phyloP scores from a whole-genome alignment of 2,113 vertebrate species.

The Hippocampus zosterae region DNA sequence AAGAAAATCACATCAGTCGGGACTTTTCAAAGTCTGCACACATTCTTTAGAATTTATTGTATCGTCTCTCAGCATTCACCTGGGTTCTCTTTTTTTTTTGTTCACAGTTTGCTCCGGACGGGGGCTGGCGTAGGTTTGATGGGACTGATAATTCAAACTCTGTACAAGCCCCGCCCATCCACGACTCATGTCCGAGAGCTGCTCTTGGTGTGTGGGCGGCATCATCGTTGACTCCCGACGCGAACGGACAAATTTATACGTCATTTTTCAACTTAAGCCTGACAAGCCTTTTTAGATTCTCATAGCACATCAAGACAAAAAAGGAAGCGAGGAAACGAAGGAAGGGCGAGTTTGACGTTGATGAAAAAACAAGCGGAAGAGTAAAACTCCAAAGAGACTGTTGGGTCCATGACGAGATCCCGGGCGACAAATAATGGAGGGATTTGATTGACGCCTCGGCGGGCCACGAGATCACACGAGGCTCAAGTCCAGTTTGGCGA shows the following conservation, averaged over 20 bases:
- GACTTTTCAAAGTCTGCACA: neutral
- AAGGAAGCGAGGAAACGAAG: neutral
- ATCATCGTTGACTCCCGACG: neutral
- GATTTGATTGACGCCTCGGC: too few species aligned
- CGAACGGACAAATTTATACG: too few species aligned
- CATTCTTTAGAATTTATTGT: neutral
- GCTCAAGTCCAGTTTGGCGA: conserved; percentile 81
- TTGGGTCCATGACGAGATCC: neutral
- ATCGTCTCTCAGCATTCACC: neutral
- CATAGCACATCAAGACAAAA: neutral
- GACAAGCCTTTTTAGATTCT: neutral
- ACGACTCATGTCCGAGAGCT: too few species aligned
- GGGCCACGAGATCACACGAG: neutral
- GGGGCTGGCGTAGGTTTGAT: neutral
- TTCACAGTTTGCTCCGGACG: too few species aligned
- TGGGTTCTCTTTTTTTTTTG: neutral
- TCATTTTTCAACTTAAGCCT: neutral
- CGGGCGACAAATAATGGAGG: too few species aligned
- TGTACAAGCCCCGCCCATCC: too few species aligned
- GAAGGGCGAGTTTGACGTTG: neutral
- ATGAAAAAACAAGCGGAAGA: neutral
- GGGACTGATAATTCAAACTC: too few species aligned
- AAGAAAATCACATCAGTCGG: neutral
- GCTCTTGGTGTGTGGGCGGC: too few species aligned
- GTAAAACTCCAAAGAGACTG: neutral